Evolutionary conservation across 2,797 vertebrate species (phyloP).

Genomic region (Coregonus suidteri): DNA sequence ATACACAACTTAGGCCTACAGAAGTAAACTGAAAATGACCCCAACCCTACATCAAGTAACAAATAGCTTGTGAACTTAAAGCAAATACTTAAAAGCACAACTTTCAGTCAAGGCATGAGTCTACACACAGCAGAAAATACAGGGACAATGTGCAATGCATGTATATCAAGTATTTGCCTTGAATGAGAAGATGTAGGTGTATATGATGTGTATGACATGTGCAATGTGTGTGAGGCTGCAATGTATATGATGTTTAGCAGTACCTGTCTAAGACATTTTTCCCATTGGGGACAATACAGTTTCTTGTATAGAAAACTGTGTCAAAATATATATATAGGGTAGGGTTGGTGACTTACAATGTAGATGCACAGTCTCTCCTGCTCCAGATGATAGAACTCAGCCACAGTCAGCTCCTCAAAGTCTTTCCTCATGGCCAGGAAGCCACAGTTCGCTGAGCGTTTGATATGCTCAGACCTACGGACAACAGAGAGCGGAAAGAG

Average conservation of each 20-base stretch:
- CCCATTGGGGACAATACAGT: neutral
- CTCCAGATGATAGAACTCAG: conserved; percentile 76
- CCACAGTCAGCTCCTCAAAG: conserved; percentile 73
- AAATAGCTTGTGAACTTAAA: neutral
- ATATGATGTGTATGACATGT: no score
- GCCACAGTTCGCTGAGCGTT: conserved; percentile 71
- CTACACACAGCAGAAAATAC: neutral
- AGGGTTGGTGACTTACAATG: conserved; percentile 66
- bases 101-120: neutral
- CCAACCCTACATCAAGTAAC: neutral
- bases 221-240: no score
- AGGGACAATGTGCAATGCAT: no score
- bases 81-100: no score
- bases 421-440: conserved; percentile 77
- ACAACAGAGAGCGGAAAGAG: neutral
- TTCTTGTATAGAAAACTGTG: neutral
- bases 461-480: conserved; percentile 75
- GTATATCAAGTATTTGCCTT: no score
- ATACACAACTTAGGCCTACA: neutral
- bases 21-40: neutral
- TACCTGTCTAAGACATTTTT: no score
- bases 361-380: conserved; percentile 76
- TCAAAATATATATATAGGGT: neutral
- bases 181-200: no score
- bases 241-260: no score